Percentiles rank a stretch among this genome's conserved stretches.
phyloP scores from a whole-genome alignment of 2,113 vertebrate genomes.

The Scomber japonicus region DNA sequence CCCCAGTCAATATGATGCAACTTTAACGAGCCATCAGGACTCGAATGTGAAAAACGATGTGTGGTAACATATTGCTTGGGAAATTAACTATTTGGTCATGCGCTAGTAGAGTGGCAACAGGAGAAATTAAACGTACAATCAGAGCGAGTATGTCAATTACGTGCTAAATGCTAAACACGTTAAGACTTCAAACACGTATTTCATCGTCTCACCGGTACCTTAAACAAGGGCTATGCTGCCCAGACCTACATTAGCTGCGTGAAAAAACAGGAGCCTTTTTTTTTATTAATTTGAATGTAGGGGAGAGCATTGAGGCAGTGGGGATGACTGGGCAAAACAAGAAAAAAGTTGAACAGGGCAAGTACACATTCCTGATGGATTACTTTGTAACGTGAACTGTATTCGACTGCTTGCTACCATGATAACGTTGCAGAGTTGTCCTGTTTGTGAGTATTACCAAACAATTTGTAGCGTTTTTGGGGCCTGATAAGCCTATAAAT shows the following conservation, averaged over 20 bases:
- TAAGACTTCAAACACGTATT: no score
- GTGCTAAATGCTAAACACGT: neutral
- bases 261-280: no score
- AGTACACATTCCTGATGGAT: no score
- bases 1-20: neutral
- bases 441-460: neutral
- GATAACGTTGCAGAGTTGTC: neutral
- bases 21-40: neutral
- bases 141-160: conserved; percentile 5
- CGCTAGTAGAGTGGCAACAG: neutral
- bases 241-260: no score
- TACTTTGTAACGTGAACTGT: neutral
- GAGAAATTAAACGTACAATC: neutral
- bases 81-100: neutral
- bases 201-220: no score
- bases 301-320: no score
- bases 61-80: neutral
- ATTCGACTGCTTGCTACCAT: neutral
- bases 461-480: neutral
- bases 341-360: no score
- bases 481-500: neutral
- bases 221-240: no score
- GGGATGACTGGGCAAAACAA: neutral
- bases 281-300: no score
- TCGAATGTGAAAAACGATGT: neutral